Conservation (phyloP, 2,888 invertebrate species). For the Andricus curvator region DNA sequence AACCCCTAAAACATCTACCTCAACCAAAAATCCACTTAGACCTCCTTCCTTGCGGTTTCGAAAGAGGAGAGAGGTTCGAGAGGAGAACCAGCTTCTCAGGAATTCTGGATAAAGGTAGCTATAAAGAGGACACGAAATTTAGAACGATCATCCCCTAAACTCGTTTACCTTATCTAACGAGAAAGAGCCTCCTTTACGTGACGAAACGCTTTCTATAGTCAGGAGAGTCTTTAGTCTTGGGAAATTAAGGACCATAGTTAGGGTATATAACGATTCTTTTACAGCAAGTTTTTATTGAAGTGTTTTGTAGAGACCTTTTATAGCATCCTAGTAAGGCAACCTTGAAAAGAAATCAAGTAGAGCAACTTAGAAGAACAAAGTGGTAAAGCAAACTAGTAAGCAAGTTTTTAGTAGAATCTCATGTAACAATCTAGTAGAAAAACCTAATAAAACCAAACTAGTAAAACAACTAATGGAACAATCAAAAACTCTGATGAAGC, state of each 20-base stretch:
- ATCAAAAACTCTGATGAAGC: no score
- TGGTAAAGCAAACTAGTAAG: no score
- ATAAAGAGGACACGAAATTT: conserved; percentile 3
- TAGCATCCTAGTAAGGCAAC: no score
- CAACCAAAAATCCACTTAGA: conserved; percentile 14
- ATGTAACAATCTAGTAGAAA: no score
- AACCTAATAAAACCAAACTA: no score
- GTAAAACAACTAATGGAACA: no score
- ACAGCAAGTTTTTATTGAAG: not conserved
- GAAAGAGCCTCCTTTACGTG: not conserved
- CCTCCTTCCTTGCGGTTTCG: conserved; percentile 14
- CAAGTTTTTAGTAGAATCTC: no score
- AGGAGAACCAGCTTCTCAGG: not conserved
- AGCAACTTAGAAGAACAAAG: no score
- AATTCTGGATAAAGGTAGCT: conserved; percentile 12
- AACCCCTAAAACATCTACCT: not conserved
- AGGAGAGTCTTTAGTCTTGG: not conserved
- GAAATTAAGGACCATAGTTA: not conserved
- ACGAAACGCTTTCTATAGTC: not conserved
- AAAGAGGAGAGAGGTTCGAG: not conserved
- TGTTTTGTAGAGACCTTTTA: no score
- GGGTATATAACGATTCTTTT: not conserved
- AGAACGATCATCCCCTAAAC: conserved; percentile 18
- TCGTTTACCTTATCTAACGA: conserved; percentile 20
- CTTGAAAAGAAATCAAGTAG: no score